These are phyloP conservation scores for Blastomussa wellsi DNA, from an alignment of 92 coral and sea anemone species.

Conservation along the genomic window DNA sequence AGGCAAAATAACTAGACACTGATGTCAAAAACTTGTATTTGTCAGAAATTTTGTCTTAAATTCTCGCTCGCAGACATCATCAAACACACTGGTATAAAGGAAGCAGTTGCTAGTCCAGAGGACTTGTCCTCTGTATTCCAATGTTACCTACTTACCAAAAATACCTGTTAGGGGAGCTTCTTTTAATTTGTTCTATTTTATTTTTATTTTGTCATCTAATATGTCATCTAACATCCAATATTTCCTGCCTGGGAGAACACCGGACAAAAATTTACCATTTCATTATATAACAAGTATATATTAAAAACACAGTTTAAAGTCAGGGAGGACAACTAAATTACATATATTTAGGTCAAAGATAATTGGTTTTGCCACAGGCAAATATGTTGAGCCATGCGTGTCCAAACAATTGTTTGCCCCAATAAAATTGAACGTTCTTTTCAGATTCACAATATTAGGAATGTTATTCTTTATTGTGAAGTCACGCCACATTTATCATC, in stretches of 20 bases:
- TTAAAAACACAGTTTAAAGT: neutral
- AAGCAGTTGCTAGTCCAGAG: neutral
- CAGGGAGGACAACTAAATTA: neutral
- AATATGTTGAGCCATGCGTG: neutral
- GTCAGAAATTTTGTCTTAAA: neutral
- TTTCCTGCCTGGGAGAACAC: neutral
- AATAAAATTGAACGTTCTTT: neutral
- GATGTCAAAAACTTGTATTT: neutral
- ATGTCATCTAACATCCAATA: no score
- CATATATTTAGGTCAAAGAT: neutral
- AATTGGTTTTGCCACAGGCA: constrained; percentile 12
- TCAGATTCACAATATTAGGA: neutral
- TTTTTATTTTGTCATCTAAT: neutral
- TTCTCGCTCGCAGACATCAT: neutral
- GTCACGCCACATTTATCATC: neutral
- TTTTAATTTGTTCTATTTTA: neutral
- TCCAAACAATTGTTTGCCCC: constrained; percentile 1
- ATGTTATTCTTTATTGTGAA: neutral
- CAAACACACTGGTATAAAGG: neutral
- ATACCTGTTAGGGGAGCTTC: neutral
- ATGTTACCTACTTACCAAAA: neutral
- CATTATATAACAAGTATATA: neutral
- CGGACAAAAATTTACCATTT: neutral
- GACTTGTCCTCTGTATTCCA: neutral
- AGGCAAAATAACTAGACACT: neutral